A percentile compares a stretch with the other conserved stretches of the same genome.
phyloP scores from a whole-genome alignment of 2,797 vertebrate species.

The Garrulus glandarius region DNA sequence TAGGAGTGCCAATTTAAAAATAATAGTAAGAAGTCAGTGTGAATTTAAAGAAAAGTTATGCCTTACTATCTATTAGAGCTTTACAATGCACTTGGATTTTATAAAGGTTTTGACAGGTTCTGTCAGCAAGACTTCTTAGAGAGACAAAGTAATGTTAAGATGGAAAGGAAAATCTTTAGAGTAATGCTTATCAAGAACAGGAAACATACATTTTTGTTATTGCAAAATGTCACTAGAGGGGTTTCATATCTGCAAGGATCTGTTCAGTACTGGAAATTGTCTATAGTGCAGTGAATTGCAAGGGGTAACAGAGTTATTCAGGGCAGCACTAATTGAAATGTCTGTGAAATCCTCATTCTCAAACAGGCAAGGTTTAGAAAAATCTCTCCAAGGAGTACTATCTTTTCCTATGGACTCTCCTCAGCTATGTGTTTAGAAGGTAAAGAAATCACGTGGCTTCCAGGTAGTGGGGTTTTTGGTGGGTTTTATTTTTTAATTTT shows the following conservation, averaged over 20 bases:
- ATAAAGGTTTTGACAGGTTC: constrained; percentile 36
- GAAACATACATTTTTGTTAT: not conserved
- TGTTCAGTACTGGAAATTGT: not conserved
- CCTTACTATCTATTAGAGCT: not conserved
- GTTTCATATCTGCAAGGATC: not conserved
- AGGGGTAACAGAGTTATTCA: not conserved
- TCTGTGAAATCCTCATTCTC: not conserved
- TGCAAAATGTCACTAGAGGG: not conserved
- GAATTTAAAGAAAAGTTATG: not conserved
- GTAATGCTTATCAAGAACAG: not conserved
- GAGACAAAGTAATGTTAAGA: not conserved
- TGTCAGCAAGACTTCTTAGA: not conserved
- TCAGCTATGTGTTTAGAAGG: not conserved
- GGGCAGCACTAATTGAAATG: not conserved
- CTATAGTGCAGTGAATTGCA: not conserved
- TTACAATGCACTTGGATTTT: not conserved
- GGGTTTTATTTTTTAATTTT: not conserved
- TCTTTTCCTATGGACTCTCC: not conserved
- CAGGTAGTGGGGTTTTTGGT: not conserved
- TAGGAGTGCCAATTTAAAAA: not conserved
- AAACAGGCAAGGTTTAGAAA: not conserved
- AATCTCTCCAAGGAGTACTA: not conserved
- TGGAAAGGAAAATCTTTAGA: not conserved
- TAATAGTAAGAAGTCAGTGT: not conserved
- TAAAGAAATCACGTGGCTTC: not conserved